phyloP scores from a whole-genome alignment of 2,888 invertebrate species.

The Sinopyrophorus schimmeli region DNA sequence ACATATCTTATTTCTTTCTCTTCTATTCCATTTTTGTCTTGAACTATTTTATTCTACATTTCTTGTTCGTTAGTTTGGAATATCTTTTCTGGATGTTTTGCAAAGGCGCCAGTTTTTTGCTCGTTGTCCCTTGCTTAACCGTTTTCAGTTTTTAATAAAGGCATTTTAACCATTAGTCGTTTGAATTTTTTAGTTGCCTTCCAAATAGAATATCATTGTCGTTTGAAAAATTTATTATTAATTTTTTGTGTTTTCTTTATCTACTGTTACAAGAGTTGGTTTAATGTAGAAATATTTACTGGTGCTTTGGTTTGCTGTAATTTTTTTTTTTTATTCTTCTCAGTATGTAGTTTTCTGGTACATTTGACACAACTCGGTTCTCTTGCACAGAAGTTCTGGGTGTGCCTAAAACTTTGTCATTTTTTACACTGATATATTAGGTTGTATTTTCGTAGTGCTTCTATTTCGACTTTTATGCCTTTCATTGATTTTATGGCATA shows the following conservation, averaged over 20 bases:
- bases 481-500: conserved; percentile 1
- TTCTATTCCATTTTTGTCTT: neutral
- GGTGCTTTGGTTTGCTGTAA: too few relatives aligned
- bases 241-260: conserved; percentile 6
- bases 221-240: conserved; percentile 14
- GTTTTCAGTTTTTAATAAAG: conserved; percentile 3
- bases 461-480: conserved; percentile 6
- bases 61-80: conserved; percentile 1
- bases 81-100: conserved; percentile 3
- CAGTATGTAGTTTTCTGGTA: conserved; percentile 1
- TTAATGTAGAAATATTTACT: too few relatives aligned
- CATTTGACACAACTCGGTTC: conserved; percentile 9
- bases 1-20: neutral
- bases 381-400: conserved; percentile 2
- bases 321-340: too few relatives aligned
- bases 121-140: conserved; percentile 2
- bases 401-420: conserved; percentile 9
- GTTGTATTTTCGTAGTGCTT: conserved; percentile 12
- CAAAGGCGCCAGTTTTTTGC: conserved; percentile 4
- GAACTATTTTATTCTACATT: neutral
- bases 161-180: neutral
- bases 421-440: conserved; percentile 7
- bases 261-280: too few relatives aligned
- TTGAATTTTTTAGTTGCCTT: conserved; percentile 4
- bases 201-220: conserved; percentile 9